These are phyloP conservation scores for Anser brachyrhynchus DNA, from an alignment of 2,113 vertebrate species.

Conservation along the genomic window DNA sequence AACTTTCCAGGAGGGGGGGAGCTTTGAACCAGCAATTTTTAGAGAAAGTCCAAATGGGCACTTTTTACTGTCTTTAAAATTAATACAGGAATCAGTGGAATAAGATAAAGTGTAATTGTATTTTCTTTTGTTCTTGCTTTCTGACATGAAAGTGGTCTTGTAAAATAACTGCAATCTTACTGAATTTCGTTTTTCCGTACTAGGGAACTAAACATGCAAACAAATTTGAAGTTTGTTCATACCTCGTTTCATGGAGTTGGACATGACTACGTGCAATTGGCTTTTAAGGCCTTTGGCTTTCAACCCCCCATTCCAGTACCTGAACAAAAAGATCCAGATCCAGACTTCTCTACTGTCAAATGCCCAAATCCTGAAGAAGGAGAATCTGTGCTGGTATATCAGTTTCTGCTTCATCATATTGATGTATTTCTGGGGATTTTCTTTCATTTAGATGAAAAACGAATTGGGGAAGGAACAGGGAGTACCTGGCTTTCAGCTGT, in stretches of 20 bases:
- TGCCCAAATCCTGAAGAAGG: slow-evolving; percentile 97
- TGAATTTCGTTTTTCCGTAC: slow-evolving; percentile 3
- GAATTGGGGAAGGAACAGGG: background rate
- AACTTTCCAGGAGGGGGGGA: background rate
- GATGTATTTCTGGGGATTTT: background rate
- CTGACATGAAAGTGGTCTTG: rapidly evolving
- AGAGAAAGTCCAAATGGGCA: background rate
- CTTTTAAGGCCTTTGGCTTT: slow-evolving; percentile 88
- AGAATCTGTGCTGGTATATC: slow-evolving; percentile 88
- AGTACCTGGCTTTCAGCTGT: background rate
- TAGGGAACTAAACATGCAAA: slow-evolving; percentile 85
- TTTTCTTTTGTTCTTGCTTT: background rate
- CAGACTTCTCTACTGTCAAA: slow-evolving; percentile 90
- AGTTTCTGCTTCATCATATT: background rate
- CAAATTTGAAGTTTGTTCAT: slow-evolving; percentile 87
- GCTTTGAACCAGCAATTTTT: background rate
- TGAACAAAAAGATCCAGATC: slow-evolving; percentile 93
- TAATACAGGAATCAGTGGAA: background rate
- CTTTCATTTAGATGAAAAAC: background rate
- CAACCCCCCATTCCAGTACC: slow-evolving; percentile 90
- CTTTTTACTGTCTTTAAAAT: background rate
- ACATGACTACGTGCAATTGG: slow-evolving; percentile 88
- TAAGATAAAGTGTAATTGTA: rapidly evolving
- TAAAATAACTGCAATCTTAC: background rate
- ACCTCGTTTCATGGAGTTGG: slow-evolving; percentile 95